Percentiles rank a stretch among this genome's conserved stretches.
Conservation (phyloP, 2,888 invertebrate species). For the Cosmopolites sordidus region DNA sequence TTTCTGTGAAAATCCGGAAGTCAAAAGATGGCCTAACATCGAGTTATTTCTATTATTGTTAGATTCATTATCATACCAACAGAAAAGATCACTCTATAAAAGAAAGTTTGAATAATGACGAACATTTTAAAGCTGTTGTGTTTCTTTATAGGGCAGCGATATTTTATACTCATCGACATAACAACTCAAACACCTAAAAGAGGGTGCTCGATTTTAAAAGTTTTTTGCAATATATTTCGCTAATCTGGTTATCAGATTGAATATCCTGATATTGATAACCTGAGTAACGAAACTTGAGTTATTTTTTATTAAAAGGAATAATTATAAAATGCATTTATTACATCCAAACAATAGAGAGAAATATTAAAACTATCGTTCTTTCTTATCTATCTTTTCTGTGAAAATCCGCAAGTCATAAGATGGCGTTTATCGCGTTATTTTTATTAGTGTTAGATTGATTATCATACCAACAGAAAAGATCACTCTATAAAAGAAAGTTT, state of each 20-base stretch:
- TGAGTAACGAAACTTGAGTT: too few relatives aligned
- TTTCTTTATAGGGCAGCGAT: too few relatives aligned
- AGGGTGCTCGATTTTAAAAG: too few relatives aligned
- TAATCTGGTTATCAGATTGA: too few relatives aligned
- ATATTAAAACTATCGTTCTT: conserved; percentile 1
- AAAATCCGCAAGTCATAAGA: conserved; percentile 8
- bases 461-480: conserved; percentile 1
- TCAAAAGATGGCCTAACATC: conserved; percentile 5
- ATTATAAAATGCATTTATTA: too few relatives aligned
- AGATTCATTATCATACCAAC: conserved; percentile 1
- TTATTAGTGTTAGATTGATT: conserved; percentile 5
- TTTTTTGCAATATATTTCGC: too few relatives aligned
- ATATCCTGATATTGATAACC: too few relatives aligned
- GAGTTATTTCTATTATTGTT: conserved; percentile 1
- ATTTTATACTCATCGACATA: too few relatives aligned
- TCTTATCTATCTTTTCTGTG: conserved; percentile 1
- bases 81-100: conserved; percentile 1
- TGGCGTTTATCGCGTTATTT: conserved; percentile 2
- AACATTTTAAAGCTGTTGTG: too few relatives aligned
- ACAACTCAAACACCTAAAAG: too few relatives aligned
- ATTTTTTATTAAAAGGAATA: too few relatives aligned
- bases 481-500: conserved; percentile 2
- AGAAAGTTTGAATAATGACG: conserved; percentile 3
- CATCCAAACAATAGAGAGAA: neutral
- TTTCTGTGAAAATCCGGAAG: conserved; percentile 4